Base-by-base conservation (phyloP, 2,888 invertebrate species). In the Podabrus alpinus region DNA sequence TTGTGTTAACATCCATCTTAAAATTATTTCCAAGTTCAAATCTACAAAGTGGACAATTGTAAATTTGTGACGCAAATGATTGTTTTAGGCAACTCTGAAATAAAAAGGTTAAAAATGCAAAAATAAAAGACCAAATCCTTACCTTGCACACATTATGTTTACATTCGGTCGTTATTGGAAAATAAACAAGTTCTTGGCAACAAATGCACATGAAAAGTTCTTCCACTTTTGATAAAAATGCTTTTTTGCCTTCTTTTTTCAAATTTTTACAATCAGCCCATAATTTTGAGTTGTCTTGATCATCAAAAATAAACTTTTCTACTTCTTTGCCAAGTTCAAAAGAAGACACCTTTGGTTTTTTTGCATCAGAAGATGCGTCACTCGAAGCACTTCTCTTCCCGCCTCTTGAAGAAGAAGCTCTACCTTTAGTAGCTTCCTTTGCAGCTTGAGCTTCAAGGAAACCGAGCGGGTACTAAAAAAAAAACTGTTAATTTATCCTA, bases 121-220 rank as follows among this genome's bases (percentile, higher is more conserved):
- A 15, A 71, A 10, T 19, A 4, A 17, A 66, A 66, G 45, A 69
- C 24, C 1, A 73, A 73, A 15, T 68, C 3, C 88, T 87, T 84
- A 92, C 92, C 88, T 90, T 88, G 83, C 95, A 96, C 77, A 94
- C 91, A 83, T 93, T 95, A 84, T 96, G 95, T 62, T 87, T 86
- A 82, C 95, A 95, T 0, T 90, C 88, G 0, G 94, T 93, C 0
- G 95, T 95, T 15, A 94, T 89, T 0, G 95, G 95, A 73, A 89
- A 88, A 74, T 88, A 90, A 0, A 92, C 91, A 3, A 95, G 85
- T 69, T 94, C 94, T 83, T 94, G 93, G 83, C 95, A 96, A 81
- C 94, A 94, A 68, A 94, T 92, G 83, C 96, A 96, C n/a, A 90
- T 89, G 84, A 95, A 95, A 70, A 89, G 82, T 81, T 92, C 90